Conservation (phyloP, 2,888 invertebrate genomes). For the Amblyteles armatorius region DNA sequence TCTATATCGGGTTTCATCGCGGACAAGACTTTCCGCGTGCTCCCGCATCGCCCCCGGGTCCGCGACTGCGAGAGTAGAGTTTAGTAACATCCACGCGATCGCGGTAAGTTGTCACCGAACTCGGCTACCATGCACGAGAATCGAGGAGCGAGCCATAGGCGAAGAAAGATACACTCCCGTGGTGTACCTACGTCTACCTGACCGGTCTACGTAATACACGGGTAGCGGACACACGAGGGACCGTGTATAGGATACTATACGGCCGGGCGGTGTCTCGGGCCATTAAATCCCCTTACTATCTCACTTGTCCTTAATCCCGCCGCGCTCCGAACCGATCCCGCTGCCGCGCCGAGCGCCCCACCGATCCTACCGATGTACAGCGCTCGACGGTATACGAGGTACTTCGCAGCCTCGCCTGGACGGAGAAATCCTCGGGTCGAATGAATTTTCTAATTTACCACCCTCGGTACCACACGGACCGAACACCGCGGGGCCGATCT, state of each 20-base stretch:
- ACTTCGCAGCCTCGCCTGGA: conserved; percentile 32
- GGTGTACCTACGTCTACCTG: conserved; percentile 22
- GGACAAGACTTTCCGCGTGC: background rate
- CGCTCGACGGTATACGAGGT: background rate
- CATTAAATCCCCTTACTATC: conserved; percentile 69
- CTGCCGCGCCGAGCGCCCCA: conserved; percentile 5
- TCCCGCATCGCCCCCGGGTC: conserved; percentile 13
- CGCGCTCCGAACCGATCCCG: conserved; percentile 26
- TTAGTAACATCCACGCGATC: conserved; percentile 58
- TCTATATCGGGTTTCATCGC: conserved; percentile 1
- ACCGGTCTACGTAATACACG: conserved; percentile 14
- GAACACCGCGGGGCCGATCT: background rate
- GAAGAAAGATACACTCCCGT: conserved; percentile 26
- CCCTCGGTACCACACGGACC: conserved; percentile 37
- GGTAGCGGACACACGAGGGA: conserved; percentile 23
- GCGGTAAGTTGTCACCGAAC: conserved; percentile 69
- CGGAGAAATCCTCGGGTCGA: conserved; percentile 57
- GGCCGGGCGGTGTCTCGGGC: conserved; percentile 56
- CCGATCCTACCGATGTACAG: conserved; percentile 25
- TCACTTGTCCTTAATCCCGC: conserved; percentile 67
- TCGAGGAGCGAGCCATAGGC: conserved; percentile 21
- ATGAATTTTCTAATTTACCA: conserved; percentile 70
- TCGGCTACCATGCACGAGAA: conserved; percentile 57
- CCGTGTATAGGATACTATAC: conserved; percentile 42
- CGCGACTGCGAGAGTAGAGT: background rate